Evolutionary conservation across 2,797 vertebrate genomes (phyloP).

Genomic region (Melanotaenia maccullochi): DNA sequence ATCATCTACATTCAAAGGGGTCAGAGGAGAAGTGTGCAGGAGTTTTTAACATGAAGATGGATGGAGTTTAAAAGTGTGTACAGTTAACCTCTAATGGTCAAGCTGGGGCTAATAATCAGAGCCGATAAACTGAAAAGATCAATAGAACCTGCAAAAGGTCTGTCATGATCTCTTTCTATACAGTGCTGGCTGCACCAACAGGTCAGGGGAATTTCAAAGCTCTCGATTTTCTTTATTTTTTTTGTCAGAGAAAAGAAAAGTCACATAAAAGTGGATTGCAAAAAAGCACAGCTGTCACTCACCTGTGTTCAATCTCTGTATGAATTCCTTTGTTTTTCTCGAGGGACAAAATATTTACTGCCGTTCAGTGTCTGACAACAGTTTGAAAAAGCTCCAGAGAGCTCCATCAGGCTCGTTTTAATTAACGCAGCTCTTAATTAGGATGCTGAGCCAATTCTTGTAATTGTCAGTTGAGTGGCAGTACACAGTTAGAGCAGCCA

Average conservation of each 20-base stretch:
- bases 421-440: conserved; percentile 37
- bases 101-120: conserved; percentile 16
- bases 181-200: neutral
- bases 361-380: neutral
- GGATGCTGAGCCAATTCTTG: conserved; percentile 8
- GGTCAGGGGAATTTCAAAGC: neutral
- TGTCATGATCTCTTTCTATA: neutral
- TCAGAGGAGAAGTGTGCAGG: neutral
- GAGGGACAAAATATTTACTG: neutral
- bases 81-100: conserved; percentile 17
- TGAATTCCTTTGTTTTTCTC: neutral
- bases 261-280: neutral
- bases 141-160: conserved; percentile 18
- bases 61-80: conserved; percentile 1
- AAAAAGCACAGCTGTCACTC: neutral
- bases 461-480: conserved; percentile 32
- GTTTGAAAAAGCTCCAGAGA: neutral
- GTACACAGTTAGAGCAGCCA: conserved; percentile 4
- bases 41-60: neutral
- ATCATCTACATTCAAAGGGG: neutral
- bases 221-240: conserved; percentile 19
- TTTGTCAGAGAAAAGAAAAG: neutral
- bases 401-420: conserved; percentile 2
- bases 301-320: neutral
- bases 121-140: conserved; percentile 20